Base-by-base conservation (phyloP, 1,140 invertebrate genomes). In the Formica exsecta region DNA sequence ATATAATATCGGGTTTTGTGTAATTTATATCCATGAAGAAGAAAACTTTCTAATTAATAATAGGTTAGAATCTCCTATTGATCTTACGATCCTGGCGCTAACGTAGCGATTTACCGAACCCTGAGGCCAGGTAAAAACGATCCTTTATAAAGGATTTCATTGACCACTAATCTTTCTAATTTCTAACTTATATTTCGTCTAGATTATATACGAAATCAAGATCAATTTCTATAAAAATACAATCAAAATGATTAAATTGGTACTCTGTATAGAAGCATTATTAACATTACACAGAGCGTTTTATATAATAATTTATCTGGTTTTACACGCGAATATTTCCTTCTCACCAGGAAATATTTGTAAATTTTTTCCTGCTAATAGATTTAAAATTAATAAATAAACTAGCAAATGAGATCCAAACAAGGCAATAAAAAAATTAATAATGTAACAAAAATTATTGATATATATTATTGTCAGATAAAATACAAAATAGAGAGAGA, bases 11-110 rank as follows among this genome's bases (percentile, higher is more conserved):
- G 8, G 25, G 16, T 51, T 8, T 54, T 3, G 19, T 36, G 19
- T 32, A 73, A 73, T 36, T 54, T 54, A 54, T 73, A 73, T 73
- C 19, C 16, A 13, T 25, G 48, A 54, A 73, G 48, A 3, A 51
- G 16, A 54, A 51, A 11, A 16, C 70, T 54, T 54, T 32, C 70
- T 73, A 73, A 73, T 73, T 73, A 73, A 73, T 73, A 32, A 73
- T 73, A 54, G 11, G 19, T 73, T 73, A 16, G 70, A n/a, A 73
- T 22, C 70, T 19, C 5, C 11, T 29, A 54, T 9, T 22, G 19
- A 54, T 73, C 19, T 73, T 36, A 22, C 11, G 19, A 73, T 54
- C 29, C 70, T 54, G 11, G 44, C 16, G 51, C 51, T 73, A 73
- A 70, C 64, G 41, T n/a, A 25, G 8, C n/a, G n/a, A 22, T 54